A percentile compares a stretch with the other conserved stretches of the same genome.
Evolutionary conservation across 2,888 invertebrate genomes (phyloP).

Genomic region (Lepidochitona cinerea): DNA sequence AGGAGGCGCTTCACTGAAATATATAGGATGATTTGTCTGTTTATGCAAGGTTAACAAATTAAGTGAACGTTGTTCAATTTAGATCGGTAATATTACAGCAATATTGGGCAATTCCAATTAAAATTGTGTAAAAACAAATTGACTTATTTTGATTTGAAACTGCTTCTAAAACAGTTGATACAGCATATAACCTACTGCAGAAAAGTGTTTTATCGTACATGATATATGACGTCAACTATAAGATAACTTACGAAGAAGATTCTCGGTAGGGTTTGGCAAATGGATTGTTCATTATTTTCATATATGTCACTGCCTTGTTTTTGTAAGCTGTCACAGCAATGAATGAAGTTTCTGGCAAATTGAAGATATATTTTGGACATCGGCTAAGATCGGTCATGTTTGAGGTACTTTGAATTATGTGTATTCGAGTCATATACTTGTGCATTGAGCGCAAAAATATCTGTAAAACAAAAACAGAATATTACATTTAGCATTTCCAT

Average conservation of each 20-base stretch:
- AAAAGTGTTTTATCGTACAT: no score
- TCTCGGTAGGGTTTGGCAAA: constrained; percentile 22
- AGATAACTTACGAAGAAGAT: not conserved
- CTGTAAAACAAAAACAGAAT: not conserved
- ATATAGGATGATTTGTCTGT: not conserved
- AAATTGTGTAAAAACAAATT: no score
- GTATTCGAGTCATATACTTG: constrained; percentile 14
- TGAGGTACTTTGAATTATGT: not conserved
- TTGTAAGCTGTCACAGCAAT: constrained; percentile 24
- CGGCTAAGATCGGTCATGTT: not conserved
- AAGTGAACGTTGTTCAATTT: not conserved
- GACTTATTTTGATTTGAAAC: no score
- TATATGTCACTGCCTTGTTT: constrained; percentile 12
- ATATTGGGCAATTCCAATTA: no score
- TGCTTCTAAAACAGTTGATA: no score
- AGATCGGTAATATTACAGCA: not conserved
- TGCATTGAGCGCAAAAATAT: constrained; percentile 20
- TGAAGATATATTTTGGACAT: not conserved
- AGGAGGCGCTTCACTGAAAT: not conserved
- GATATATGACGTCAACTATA: no score
- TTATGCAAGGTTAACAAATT: not conserved
- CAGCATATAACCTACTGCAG: no score
- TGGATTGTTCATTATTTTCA: constrained; percentile 23
- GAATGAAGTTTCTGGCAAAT: constrained; percentile 16
- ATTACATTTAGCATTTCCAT: no score